phyloP scores from a whole-genome alignment of 2,113 vertebrate genomes.

The Epinephelus lanceolatus region DNA sequence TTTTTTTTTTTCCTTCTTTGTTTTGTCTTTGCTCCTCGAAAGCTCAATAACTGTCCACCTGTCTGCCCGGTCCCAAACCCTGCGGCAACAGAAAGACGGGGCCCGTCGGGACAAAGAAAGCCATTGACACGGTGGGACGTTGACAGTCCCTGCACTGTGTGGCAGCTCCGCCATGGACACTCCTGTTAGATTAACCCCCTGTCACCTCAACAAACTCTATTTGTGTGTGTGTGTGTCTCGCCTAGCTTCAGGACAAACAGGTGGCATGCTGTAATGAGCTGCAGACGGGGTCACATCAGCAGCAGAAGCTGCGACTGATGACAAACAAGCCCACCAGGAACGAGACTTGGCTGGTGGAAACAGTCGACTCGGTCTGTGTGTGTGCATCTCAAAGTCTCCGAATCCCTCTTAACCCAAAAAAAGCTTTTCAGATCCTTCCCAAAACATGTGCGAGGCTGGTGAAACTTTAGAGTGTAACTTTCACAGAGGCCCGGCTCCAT shows the following conservation, averaged over 20 bases:
- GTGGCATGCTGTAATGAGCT: constrained; percentile 85
- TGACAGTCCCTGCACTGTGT: constrained; percentile 66
- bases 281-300: constrained; percentile 81
- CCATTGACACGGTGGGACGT: constrained; percentile 69
- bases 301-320: constrained; percentile 71
- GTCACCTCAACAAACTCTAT: constrained; percentile 68
- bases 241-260: constrained; percentile 84
- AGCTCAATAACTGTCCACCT: constrained; percentile 67
- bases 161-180: constrained; percentile 56
- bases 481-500: constrained; percentile 59
- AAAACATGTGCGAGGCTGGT: constrained; percentile 38
- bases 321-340: constrained; percentile 81
- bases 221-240: constrained; percentile 47
- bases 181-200: constrained; percentile 78
- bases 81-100: constrained; percentile 50
- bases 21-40: constrained; percentile 48
- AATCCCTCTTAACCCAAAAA: constrained; percentile 47
- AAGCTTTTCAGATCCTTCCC: constrained; percentile 46
- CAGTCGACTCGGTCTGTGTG: constrained; percentile 6
- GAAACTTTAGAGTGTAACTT: constrained; percentile 70
- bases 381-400: constrained; percentile 18
- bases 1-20: constrained; percentile 18
- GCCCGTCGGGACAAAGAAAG: constrained; percentile 73
- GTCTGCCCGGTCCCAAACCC: constrained; percentile 64
- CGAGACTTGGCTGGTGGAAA: constrained; percentile 30